phyloP scores from a whole-genome alignment of 2,797 vertebrate genomes.

The Scyliorhinus canicula region DNA sequence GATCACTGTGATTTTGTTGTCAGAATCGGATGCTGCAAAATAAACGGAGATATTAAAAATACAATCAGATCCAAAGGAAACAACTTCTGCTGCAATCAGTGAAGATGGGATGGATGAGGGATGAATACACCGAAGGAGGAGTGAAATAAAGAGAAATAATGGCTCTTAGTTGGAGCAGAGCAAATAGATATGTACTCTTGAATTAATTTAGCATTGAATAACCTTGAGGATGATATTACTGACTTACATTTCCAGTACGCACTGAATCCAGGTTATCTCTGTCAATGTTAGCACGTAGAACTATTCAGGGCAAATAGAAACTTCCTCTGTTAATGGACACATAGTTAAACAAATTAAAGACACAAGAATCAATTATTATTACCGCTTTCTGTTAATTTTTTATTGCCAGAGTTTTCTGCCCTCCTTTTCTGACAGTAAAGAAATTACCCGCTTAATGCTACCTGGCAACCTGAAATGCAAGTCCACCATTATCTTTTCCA shows the following conservation, averaged over 20 bases:
- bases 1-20: too few species aligned
- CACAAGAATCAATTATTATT: background rate
- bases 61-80: too few species aligned
- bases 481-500: background rate
- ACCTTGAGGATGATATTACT: background rate
- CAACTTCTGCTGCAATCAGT: too few species aligned
- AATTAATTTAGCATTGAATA: background rate
- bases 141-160: background rate
- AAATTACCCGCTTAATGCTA: background rate
- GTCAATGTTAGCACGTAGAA: background rate
- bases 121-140: too few species aligned
- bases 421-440: background rate
- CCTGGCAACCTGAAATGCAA: background rate
- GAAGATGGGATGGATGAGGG: too few species aligned
- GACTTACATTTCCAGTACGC: background rate
- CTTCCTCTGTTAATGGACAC: background rate
- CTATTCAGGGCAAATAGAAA: background rate
- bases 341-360: background rate
- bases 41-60: too few species aligned
- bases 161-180: background rate
- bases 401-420: background rate
- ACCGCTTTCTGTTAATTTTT: background rate
- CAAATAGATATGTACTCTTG: background rate
- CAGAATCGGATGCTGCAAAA: too few species aligned
- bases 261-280: background rate